Conservation (phyloP, 35 echinoderm and acorn worm genomes). For the Lytechinus variegatus region DNA sequence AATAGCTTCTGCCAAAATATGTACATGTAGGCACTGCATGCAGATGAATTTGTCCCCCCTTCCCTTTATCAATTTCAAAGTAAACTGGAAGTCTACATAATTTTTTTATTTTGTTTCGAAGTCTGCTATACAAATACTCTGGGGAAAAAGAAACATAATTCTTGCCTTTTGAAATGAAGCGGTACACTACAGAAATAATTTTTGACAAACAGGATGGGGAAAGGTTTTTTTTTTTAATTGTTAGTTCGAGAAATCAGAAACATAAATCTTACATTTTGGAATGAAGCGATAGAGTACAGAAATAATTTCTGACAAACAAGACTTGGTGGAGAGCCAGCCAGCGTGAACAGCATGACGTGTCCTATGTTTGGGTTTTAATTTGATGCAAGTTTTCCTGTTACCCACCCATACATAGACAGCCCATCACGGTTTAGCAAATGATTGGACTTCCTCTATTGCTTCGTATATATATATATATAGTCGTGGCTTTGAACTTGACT, state of each 20-base stretch:
- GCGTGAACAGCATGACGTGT: constrained; percentile 22
- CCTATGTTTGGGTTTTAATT: not conserved
- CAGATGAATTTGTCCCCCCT: too few relatives aligned
- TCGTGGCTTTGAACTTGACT: not conserved
- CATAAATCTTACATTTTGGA: not conserved
- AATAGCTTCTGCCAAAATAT: too few relatives aligned
- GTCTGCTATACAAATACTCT: not conserved
- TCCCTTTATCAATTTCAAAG: too few relatives aligned
- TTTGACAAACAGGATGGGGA: too few relatives aligned
- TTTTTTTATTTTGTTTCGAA: too few relatives aligned
- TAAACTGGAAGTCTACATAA: too few relatives aligned
- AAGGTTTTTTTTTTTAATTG: too few relatives aligned
- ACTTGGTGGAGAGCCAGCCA: not conserved
- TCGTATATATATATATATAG: too few relatives aligned
- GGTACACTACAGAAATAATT: too few relatives aligned
- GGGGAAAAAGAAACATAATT: not conserved
- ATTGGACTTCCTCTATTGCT: constrained; percentile 29
- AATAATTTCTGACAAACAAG: not conserved
- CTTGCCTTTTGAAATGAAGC: too few relatives aligned
- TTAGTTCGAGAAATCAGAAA: too few relatives aligned
- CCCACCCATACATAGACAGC: constrained; percentile 7
- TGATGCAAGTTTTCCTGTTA: constrained; percentile 43
- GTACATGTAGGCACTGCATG: too few relatives aligned
- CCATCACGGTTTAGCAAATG: not conserved
- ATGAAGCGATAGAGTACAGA: not conserved